Base-by-base conservation (phyloP, 2,888 invertebrate genomes). In the Helleia helle region DNA sequence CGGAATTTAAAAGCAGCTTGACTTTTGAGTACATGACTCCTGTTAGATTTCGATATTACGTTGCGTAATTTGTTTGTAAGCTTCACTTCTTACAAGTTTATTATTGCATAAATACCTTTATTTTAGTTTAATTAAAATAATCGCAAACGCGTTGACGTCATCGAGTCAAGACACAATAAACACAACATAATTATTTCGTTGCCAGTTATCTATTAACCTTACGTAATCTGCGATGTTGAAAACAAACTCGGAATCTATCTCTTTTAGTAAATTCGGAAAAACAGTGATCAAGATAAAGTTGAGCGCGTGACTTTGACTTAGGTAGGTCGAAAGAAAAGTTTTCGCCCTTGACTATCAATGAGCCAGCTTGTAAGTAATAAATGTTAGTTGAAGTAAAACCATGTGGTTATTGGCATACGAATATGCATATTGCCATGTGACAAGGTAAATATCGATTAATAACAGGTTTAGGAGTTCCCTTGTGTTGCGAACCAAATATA, bases 21-120 rank as follows among this genome's bases (percentile, higher is more conserved):
- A 49, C 38, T 48, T 43, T 51, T 44, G 41, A 42, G 53, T 61
- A 53, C 56, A 54, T 52, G 56, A 40, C 31, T 50, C 55, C 49
- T 58, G 41, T 31, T 50, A 49, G 41, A 47, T 48, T 51, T 52
- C 49, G 38, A 54, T 59, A 61, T 55, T 55, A 54, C 49, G 64
- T 76, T 76, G 59, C 71, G 73, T 73, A 74, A 74, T 69, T 54
- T 50, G 57, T 54, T 60, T 59, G 59, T 56, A 52, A 57, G 54
- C 44, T 47, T 40, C 25, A 47, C 15, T 17, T 8, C 7, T n/a
- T n/a, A n/a, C n/a, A 12, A 18, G 13, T 6, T n/a, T 13, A 8
- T 8, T 22, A 22, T 12, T 8, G 12, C 22, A 8, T 46, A 42
- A 43, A 50, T 44, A 48, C 49, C 47, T 51, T 46, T 46, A 51